Evolutionary conservation across 2,888 invertebrate species (phyloP).

Genomic region (Acleris sparsana): DNA sequence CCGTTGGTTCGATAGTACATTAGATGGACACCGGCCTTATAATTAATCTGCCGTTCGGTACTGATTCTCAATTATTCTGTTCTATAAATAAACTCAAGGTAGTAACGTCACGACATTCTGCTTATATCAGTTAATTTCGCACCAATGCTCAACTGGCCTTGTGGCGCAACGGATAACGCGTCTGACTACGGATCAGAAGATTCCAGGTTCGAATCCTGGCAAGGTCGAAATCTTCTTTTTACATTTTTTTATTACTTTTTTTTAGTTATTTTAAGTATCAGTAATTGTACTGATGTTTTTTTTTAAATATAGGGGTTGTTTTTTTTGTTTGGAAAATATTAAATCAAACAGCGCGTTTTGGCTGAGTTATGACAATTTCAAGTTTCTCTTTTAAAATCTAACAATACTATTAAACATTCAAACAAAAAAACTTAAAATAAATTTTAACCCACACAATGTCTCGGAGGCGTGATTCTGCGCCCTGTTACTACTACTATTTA

Average conservation of each 20-base stretch:
- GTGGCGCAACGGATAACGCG: constrained; percentile 46
- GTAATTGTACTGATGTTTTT: neutral
- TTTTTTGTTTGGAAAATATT: no score
- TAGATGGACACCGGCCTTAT: neutral
- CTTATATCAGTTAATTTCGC: constrained; percentile 11
- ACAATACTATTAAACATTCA: no score
- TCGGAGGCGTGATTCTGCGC: constrained; percentile 19
- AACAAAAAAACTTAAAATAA: constrained; percentile 10
- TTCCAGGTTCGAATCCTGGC: constrained; percentile 87
- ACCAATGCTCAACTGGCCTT: neutral
- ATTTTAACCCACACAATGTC: constrained; percentile 19
- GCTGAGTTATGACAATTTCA: no score
- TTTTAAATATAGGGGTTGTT: no score
- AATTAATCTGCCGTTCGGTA: neutral
- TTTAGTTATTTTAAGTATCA: neutral
- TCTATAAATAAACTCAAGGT: constrained; percentile 9
- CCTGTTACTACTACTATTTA: constrained; percentile 28
- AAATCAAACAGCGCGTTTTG: no score
- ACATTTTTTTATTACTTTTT: constrained; percentile 4
- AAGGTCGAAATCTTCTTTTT: constrained; percentile 67
- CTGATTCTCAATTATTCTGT: neutral
- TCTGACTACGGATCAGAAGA: constrained; percentile 88
- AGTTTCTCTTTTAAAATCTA: no score
- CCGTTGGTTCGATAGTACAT: no score
- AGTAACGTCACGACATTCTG: neutral